Conservation (phyloP, 2,797 vertebrate species). For the Anguilla pacifica region DNA sequence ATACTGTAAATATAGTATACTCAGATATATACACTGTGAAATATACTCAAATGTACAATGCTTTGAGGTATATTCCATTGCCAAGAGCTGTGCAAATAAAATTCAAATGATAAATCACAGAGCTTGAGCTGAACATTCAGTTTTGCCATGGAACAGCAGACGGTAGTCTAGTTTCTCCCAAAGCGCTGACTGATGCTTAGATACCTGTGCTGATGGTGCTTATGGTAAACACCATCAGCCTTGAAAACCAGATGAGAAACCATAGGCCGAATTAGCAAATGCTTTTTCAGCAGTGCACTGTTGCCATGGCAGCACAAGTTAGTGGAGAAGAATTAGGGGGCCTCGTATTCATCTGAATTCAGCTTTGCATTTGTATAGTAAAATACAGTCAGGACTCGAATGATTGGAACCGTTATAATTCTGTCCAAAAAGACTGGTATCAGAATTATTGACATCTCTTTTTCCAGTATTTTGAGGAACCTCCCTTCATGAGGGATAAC, state of each 20-base stretch:
- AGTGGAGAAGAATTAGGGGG: background rate
- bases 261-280: background rate
- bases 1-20: no score
- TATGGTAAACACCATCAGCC: background rate
- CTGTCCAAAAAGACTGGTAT: background rate
- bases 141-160: no score
- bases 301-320: constrained; percentile 10
- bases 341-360: background rate
- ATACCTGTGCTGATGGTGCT: background rate
- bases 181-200: background rate
- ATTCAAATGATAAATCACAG: no score
- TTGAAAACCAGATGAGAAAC: background rate
- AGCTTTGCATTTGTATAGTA: background rate
- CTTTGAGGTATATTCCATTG: no score
- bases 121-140: no score
- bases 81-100: no score
- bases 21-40: no score
- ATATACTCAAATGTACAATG: no score
- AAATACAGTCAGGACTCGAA: background rate
- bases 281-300: constrained; percentile 10
- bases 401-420: background rate
- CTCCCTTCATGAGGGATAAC: no score
- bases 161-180: background rate
- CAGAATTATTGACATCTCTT: background rate
- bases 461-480: no score